Percentiles rank a stretch among this genome's conserved stretches.
Conservation (phyloP, 1,140 invertebrate genomes). For the Oncopodura yosiiana region DNA sequence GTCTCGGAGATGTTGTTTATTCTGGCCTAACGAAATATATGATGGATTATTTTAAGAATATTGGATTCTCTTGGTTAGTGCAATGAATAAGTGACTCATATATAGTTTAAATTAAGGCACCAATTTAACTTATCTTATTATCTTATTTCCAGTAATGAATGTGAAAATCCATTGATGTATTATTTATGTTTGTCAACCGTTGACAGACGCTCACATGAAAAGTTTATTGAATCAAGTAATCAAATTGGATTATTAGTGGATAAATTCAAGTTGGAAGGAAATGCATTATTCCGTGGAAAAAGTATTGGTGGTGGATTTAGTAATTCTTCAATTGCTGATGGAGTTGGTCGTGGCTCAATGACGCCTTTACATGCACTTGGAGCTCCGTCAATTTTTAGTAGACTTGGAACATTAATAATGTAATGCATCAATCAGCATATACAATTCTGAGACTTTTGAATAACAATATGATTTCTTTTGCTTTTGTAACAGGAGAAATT, state of each 20-base stretch:
- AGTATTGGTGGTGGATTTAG: conserved; percentile 36
- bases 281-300: conserved; percentile 53
- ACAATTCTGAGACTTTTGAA: not conserved
- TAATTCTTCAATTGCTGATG: conserved; percentile 21
- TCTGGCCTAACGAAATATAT: conserved; percentile 78
- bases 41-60: conserved; percentile 80
- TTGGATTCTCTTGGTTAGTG: conserved; percentile 86
- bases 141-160: too few species aligned
- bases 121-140: not conserved
- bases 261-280: conserved; percentile 75
- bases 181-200: conserved; percentile 86
- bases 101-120: not conserved
- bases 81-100: conserved; percentile 50
- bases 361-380: conserved; percentile 56
- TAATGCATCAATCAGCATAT: conserved; percentile 43
- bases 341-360: conserved; percentile 45
- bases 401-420: conserved; percentile 65
- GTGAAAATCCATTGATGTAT: conserved; percentile 87
- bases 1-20: conserved; percentile 81
- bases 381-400: conserved; percentile 57
- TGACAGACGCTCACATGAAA: conserved; percentile 71
- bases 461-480: not conserved
- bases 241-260: conserved; percentile 84
- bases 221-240: conserved; percentile 83
- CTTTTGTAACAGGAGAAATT: conserved; percentile 56